Percentiles rank a stretch among this genome's conserved stretches.
phyloP scores from a whole-genome alignment of 1,140 invertebrate species.

The Neodiprion pinetum region DNA sequence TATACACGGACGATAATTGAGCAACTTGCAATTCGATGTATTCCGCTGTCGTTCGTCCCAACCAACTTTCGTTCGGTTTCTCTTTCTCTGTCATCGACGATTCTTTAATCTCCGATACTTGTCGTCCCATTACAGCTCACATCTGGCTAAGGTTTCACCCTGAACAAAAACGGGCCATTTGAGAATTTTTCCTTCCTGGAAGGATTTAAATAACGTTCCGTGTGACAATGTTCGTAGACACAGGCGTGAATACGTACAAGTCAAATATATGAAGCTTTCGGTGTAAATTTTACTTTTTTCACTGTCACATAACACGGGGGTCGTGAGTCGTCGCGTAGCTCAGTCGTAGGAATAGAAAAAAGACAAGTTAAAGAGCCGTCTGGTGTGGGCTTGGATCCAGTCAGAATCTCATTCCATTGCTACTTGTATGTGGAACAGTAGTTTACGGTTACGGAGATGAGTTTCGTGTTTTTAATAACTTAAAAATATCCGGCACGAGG shows the following conservation, averaged over 20 bases:
- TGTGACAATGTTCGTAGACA: background rate
- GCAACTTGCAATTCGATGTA: no score
- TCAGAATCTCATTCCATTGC: background rate
- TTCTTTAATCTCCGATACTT: no score
- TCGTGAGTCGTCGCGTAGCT: background rate
- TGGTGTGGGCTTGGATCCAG: background rate
- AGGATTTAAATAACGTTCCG: background rate
- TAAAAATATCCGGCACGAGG: no score
- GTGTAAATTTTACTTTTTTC: background rate
- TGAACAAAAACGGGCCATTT: background rate
- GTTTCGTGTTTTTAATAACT: background rate
- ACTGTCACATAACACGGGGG: background rate
- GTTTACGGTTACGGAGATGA: background rate
- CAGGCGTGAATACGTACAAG: background rate
- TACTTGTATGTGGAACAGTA: background rate
- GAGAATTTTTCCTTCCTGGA: background rate
- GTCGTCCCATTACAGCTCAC: no score
- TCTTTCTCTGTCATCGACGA: no score
- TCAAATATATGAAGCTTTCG: background rate
- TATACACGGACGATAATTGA: no score
- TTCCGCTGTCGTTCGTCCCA: no score
- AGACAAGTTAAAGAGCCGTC: background rate
- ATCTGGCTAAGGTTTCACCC: no score
- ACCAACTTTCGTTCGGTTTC: no score
- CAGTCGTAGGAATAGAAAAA: background rate